phyloP scores from a whole-genome alignment of 2,888 invertebrate species.

The Mesodorylaimus sp. region DNA sequence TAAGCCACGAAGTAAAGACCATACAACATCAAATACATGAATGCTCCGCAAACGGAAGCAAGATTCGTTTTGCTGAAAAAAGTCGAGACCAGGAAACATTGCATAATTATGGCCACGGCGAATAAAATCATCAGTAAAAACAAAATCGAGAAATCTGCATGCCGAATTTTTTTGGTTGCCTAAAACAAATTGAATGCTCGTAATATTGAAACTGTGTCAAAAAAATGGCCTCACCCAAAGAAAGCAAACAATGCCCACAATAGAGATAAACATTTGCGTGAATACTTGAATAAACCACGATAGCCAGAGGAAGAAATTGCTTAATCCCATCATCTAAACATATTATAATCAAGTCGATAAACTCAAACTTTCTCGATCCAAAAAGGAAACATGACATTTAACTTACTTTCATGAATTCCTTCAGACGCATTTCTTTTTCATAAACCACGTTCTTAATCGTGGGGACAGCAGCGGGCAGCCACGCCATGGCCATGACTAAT shows the following conservation, averaged over 20 bases:
- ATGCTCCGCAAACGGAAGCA: conserved; percentile 40
- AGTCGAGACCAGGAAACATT: conserved; percentile 40
- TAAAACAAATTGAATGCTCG: conserved; percentile 30
- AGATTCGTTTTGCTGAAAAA: conserved; percentile 43
- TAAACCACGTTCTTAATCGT: conserved; percentile 38
- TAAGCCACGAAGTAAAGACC: conserved; percentile 31
- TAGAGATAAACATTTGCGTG: conserved; percentile 40
- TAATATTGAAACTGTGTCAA: too few species aligned
- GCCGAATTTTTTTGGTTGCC: conserved; percentile 51
- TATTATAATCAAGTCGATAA: too few species aligned
- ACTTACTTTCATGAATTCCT: conserved; percentile 37
- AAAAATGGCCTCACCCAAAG: conserved; percentile 18
- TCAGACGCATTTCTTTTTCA: conserved; percentile 38
- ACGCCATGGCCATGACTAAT: conserved; percentile 37
- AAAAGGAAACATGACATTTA: too few species aligned
- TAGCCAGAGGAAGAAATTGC: conserved; percentile 41
- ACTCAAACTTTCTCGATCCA: too few species aligned
- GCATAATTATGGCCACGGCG: conserved; percentile 37
- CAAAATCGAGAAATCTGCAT: conserved; percentile 46
- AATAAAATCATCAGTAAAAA: conserved; percentile 46
- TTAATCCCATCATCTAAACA: conserved; percentile 42
- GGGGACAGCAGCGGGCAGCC: conserved; percentile 36
- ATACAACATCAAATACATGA: conserved; percentile 36
- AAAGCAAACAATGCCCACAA: conserved; percentile 40
- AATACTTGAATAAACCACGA: conserved; percentile 44